Percentiles rank a stretch among this genome's conserved stretches.
phyloP scores from a whole-genome alignment of 2,113 vertebrate species.

The Platycercus adscitus region DNA sequence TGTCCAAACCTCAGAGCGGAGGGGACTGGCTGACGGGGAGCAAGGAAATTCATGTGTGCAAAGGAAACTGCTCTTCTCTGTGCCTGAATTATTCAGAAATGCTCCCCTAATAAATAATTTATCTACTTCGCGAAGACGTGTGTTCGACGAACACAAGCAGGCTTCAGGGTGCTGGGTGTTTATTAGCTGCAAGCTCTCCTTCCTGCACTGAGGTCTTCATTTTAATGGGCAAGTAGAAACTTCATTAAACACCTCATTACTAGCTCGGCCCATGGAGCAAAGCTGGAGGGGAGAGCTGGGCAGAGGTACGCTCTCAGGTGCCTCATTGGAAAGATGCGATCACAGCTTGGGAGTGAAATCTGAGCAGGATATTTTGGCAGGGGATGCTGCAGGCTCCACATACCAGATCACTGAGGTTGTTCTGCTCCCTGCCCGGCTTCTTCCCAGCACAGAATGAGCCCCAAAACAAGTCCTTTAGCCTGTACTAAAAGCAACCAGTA shows the following conservation, averaged over 20 bases:
- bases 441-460: background rate
- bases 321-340: accelerated
- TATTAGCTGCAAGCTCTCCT: background rate
- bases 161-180: background rate
- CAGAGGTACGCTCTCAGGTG: background rate
- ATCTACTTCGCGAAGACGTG: background rate
- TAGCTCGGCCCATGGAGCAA: background rate
- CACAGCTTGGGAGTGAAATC: background rate
- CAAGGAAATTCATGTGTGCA: accelerated
- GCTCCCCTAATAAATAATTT: background rate
- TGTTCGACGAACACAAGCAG: accelerated
- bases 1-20: background rate
- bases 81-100: background rate
- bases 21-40: background rate
- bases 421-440: background rate
- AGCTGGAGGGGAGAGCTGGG: background rate
- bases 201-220: background rate
- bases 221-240: background rate
- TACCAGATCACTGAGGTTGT: background rate
- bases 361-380: background rate
- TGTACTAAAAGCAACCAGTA: background rate
- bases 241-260: background rate
- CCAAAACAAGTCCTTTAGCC: background rate
- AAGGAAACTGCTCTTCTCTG: background rate
- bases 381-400: background rate